Percentiles rank a stretch among this genome's conserved stretches.
phyloP scores from a whole-genome alignment of 1,140 invertebrate species.

The Drosophila repletoides region DNA sequence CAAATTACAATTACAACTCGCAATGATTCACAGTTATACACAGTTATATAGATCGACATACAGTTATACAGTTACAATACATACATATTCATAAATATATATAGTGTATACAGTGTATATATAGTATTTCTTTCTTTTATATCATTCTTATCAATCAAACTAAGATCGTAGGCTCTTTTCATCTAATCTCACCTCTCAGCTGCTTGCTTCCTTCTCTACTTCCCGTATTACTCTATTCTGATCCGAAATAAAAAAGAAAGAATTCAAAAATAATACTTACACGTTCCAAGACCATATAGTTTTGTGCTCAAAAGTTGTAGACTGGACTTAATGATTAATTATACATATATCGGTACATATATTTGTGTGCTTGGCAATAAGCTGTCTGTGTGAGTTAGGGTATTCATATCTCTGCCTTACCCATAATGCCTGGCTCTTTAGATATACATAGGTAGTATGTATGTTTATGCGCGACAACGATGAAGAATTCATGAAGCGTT shows the following conservation, averaged over 20 bases:
- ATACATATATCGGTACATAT: not conserved
- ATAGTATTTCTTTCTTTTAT: slow-evolving; percentile 23
- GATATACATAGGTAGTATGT: too few relatives aligned
- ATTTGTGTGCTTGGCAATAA: slow-evolving; percentile 24
- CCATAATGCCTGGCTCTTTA: not conserved
- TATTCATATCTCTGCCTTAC: not conserved
- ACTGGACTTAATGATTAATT: slow-evolving; percentile 23
- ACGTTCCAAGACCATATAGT: slow-evolving; percentile 5
- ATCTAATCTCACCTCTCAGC: not conserved
- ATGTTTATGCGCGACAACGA: slow-evolving; percentile 5
- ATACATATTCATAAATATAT: slow-evolving; percentile 46
- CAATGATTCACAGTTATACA: slow-evolving; percentile 74
- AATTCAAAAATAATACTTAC: slow-evolving; percentile 24
- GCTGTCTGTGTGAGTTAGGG: slow-evolving; percentile 35
- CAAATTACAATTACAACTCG: slow-evolving; percentile 62
- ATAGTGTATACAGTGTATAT: slow-evolving; percentile 29
- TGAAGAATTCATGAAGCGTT: not conserved
- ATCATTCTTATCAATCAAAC: slow-evolving; percentile 18
- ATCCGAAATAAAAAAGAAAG: slow-evolving; percentile 18
- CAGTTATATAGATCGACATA: slow-evolving; percentile 60
- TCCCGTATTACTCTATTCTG: not conserved
- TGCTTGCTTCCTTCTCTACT: not conserved
- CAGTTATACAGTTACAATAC: slow-evolving; percentile 48
- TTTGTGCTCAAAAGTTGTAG: slow-evolving; percentile 25
- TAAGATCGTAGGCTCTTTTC: not conserved